These are phyloP conservation scores for Epirrhoe alternata DNA, from an alignment of 2,888 invertebrate genomes.

Conservation along the genomic window DNA sequence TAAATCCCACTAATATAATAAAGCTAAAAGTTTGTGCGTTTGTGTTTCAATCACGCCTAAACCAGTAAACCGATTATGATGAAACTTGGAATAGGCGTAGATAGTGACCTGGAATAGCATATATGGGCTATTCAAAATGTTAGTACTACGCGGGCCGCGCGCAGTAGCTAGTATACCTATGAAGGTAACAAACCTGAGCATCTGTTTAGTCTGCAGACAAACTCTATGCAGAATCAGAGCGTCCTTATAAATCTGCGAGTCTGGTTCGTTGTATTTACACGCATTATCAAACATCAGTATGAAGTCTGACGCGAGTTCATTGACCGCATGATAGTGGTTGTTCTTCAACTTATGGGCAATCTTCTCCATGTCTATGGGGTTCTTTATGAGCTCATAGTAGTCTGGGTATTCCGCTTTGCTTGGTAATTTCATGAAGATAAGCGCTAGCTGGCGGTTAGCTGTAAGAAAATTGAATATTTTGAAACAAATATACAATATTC, in stretches of 20 bases:
- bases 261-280: slow-evolving; percentile 98
- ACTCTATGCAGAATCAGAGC: slow-evolving; percentile 96
- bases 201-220: slow-evolving; percentile 95
- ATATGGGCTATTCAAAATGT: no score
- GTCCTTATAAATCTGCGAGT: slow-evolving; percentile 98
- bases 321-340: slow-evolving; percentile 90
- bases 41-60: no score
- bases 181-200: slow-evolving; percentile 85
- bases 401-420: slow-evolving; percentile 97
- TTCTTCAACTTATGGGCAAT: slow-evolving; percentile 94
- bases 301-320: slow-evolving; percentile 95
- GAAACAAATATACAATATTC: not conserved
- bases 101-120: no score
- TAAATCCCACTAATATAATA: no score
- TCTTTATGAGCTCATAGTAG: slow-evolving; percentile 98
- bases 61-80: no score
- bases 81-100: no score
- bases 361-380: slow-evolving; percentile 98
- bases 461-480: slow-evolving; percentile 48
- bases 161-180: no score
- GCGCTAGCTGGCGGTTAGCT: slow-evolving; percentile 94
- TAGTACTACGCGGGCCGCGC: no score
- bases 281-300: slow-evolving; percentile 98
- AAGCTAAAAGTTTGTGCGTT: no score
- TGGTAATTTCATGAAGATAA: slow-evolving; percentile 97